Evolutionary conservation across 2,797 vertebrate species (phyloP).

Genomic region (Rhinella marina): DNA sequence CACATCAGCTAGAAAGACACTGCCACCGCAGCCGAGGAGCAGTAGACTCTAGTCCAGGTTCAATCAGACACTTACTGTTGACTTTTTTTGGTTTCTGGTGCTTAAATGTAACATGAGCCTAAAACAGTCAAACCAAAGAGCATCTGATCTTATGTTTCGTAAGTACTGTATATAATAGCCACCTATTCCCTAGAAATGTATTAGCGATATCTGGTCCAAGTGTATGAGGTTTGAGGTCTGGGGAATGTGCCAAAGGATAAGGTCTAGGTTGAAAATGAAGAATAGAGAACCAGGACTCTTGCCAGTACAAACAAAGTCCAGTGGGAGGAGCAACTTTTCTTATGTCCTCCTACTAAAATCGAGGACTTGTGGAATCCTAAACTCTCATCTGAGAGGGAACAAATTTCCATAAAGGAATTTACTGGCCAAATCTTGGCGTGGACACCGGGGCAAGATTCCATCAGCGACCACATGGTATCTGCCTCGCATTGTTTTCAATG

Average conservation of each 20-base stretch:
- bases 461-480: too few relatives aligned
- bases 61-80: not conserved
- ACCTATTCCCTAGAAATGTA: not conserved
- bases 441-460: too few relatives aligned
- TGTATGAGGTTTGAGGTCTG: conserved; percentile 16
- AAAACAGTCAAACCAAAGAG: not conserved
- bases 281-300: not conserved
- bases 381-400: not conserved
- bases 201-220: not conserved
- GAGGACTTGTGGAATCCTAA: not conserved
- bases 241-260: not conserved
- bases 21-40: not conserved
- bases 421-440: too few relatives aligned
- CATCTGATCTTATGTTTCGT: not conserved
- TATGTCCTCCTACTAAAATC: not conserved
- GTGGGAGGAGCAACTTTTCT: not conserved
- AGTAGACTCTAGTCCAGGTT: not conserved
- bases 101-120: not conserved
- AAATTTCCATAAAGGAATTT: not conserved
- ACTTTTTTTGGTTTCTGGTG: not conserved
- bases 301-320: conserved; percentile 7
- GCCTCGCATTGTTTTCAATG: too few relatives aligned
- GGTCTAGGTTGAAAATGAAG: not conserved
- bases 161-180: not conserved
- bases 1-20: too few relatives aligned